These are phyloP conservation scores for Ectemnius continuus DNA, from an alignment of 2,888 invertebrate species.

Conservation along the genomic window DNA sequence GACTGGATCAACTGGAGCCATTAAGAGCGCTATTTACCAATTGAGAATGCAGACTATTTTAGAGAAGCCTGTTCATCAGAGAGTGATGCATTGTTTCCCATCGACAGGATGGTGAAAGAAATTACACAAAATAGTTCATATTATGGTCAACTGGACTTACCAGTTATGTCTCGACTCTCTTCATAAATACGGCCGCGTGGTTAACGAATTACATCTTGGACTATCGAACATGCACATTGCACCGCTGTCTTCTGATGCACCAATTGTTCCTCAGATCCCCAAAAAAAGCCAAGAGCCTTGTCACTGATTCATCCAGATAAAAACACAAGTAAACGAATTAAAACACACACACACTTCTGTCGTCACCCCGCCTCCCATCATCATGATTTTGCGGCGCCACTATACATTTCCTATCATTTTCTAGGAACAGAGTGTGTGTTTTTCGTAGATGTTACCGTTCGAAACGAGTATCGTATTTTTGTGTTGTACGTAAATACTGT, in stretches of 20 bases:
- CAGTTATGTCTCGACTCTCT: conserved; percentile 37
- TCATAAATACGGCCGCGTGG: conserved; percentile 47
- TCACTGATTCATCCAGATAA: conserved; percentile 33
- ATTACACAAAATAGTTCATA: conserved; percentile 11
- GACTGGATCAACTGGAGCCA: too few species aligned
- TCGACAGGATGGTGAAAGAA: background rate
- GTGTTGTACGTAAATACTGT: too few species aligned
- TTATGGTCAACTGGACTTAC: conserved; percentile 26
- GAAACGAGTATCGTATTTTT: too few species aligned
- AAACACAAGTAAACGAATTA: conserved; percentile 27
- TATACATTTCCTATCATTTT: background rate
- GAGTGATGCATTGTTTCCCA: too few species aligned
- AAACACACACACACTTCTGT: background rate
- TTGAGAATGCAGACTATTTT: background rate
- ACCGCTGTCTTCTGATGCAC: background rate
- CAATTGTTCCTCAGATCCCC: background rate
- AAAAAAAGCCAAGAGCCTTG: conserved; percentile 3
- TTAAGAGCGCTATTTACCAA: too few species aligned
- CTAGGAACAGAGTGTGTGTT: too few species aligned
- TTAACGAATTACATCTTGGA: background rate
- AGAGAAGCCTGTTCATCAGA: too few species aligned
- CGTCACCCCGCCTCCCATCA: background rate
- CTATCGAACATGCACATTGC: conserved; percentile 25
- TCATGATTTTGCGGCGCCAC: conserved; percentile 13
- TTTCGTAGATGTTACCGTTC: too few species aligned